Evolutionary conservation across 2,797 vertebrate species (phyloP), one percentile per base, ranked within the genome.

Genomic region (Rhincodon typus): DNA sequence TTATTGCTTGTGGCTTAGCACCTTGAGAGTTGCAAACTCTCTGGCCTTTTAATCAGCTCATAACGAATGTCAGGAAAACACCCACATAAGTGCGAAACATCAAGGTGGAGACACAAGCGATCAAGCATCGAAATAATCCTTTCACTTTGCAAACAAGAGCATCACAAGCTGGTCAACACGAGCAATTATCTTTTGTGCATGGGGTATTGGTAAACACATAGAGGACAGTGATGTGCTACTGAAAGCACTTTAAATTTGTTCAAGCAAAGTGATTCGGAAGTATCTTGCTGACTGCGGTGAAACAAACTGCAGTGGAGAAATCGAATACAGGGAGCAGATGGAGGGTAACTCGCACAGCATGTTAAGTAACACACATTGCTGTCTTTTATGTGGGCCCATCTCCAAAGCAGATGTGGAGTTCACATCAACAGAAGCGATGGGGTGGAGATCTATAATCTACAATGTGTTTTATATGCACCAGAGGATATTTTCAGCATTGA

Each of bases 1-100:
- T 93, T 93, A 93, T n/a, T 69, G 62, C 42, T 66, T 91, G 88
- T 91, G 57, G 88, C 1, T 69, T 69, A 42, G 90, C 90, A 69
- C 62, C 66, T 67, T 69, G 66, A 42, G n/a, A 42, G 19, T n/a
- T n/a, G 57, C 38, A 19, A 91, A 91, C 15, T 6, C 42, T 0
- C 21, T 23, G 6, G 21, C 42, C 21, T 46, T 62, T 62, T 46
- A 84, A 84, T 84, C 19, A 84, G 21, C 82, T 7, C 17, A 25
- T 25, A 46, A 46, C 6, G 42, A 46, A 42, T 2, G 38, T 46
- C 82, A 46, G 38, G 82, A 46, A 84, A 84, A 23, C 79, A 84
- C 79, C 79, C 79, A 42, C 19, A 6, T 42, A 21, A 38, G 79
- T 46, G 38, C 0, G 19, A 84, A 84, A 84, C 21, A 1, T 25